Evolutionary conservation across 2,888 invertebrate genomes (phyloP), one percentile per base, ranked within the genome.

Genomic region (Boloria selene): DNA sequence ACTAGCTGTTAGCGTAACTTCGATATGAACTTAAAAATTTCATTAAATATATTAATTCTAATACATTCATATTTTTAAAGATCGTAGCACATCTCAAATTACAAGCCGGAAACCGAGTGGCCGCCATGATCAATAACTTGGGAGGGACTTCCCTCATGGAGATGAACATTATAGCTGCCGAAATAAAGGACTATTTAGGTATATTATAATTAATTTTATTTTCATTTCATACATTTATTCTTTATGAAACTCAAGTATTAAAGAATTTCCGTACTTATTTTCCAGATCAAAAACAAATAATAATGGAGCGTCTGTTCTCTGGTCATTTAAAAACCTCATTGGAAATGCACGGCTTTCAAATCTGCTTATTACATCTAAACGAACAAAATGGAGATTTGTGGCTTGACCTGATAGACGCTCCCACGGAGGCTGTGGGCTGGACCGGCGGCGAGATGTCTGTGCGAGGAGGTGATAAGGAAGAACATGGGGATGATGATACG

Each of bases 131-230:
- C 5, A 97, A 97, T 85, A 98, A 97, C 82, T 89, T 96, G 61
- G 97, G 97, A 31, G 94, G 94, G 1, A 93, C 96, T 0, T 95
- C 96, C 0, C 93, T 95, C 69, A 79, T 97, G 65, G 97, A 98
- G 80, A 94, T 96, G 89, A 95, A 95, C 72, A 94, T 97, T 58
- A 89, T 96, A 13, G 93, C 94, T 59, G 93, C 93, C 7, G 96
- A 96, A 82, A 92, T 94, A 0, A 91, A 95, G 31, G 82, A 85
- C 14, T 95, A 95, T 79, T 86, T 96, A 53, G 92, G 96, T 95
- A 83, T 6, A 16, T 26, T n/a, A n/a, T n/a, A n/a, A 3, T 13
- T 49, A 14, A 44, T 56, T 22, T 14, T 58, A 13, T 1, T 22
- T 52, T 52, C n/a, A 14, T 18, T n/a, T n/a, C 10, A 45, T 45